Evolutionary conservation across 1,140 invertebrate genomes (phyloP), one percentile per base, ranked within the genome.

Genomic region (Proctacanthus coquilletti): DNA sequence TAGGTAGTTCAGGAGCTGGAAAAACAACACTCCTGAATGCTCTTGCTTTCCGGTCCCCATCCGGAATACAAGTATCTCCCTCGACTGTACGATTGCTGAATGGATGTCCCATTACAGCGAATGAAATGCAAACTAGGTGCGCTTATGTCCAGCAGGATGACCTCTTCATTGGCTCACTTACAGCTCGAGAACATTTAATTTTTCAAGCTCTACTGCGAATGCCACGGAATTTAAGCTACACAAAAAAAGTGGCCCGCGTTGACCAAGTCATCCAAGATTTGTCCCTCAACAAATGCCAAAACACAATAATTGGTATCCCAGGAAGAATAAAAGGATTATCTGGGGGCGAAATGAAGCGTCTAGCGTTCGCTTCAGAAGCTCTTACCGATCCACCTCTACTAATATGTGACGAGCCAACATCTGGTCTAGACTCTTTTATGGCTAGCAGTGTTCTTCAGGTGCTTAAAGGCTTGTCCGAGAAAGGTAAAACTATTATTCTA

Each of bases 391-490:
- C 94, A 2, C 80, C 87, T 2, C 61, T 98, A 21, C 75, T 98
- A 71, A 91, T 98, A 53, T 97, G 92, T 60, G 94, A 98, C 56
- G 94, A 98, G 54, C 92, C 93, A 2, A 98, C 94, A 0, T 94
- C 81, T 0, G 84, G 82, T 5, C 60, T 87, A 32, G 84, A 87
- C 55, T 84, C 83, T 0, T 85, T 80, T 43, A 86, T 84, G 77
- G 94, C 72, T 0, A 71, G 81, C 60, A 94, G 87, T 56, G 84
- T 96, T 13, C 76, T 96, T 11, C 77, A 79, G 50, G 80, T 86
- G 43, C 60, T 91, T 41, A 85, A 84, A 63, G 69, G 73, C 18
- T 65, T 85, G 43, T 81, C 89, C 15, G 61, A 70, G 20, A 80
- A 77, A 51, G 87, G 91, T 4, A 91, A 91, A 60, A 96, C 92